These are phyloP conservation scores for Drosophila mettleri DNA, from an alignment of 2,888 invertebrate genomes.

Conservation along the genomic window DNA sequence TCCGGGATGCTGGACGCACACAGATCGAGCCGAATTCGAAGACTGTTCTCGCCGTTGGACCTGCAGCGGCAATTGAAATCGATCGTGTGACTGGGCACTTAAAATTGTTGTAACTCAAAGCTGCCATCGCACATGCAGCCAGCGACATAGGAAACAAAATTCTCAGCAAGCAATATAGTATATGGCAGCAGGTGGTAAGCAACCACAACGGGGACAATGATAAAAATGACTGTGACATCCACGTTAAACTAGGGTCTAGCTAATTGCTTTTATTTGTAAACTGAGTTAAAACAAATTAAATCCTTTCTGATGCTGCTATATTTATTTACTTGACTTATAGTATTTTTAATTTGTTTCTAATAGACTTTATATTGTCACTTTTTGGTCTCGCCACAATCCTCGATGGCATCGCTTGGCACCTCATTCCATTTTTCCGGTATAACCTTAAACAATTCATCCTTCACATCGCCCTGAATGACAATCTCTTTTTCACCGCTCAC, in stretches of 20 bases:
- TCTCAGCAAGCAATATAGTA: constrained; percentile 25
- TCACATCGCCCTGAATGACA: constrained; percentile 52
- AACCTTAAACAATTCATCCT: constrained; percentile 33
- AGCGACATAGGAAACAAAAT: constrained; percentile 21
- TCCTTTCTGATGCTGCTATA: constrained; percentile 39
- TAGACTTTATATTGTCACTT: constrained; percentile 6
- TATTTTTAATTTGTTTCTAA: neutral
- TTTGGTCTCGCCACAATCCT: constrained; percentile 38
- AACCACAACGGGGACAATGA: neutral
- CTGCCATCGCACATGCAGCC: constrained; percentile 3
- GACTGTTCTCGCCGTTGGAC: constrained; percentile 97
- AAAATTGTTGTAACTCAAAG: constrained; percentile 89
- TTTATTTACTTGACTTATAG: constrained; percentile 23
- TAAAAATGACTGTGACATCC: constrained; percentile 63
- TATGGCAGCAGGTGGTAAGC: constrained; percentile 2
- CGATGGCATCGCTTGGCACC: constrained; percentile 14
- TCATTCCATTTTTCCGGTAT: constrained; percentile 50
- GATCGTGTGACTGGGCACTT: constrained; percentile 95
- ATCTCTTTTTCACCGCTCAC: constrained; percentile 39
- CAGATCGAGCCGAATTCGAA: constrained; percentile 95
- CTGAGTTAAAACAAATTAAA: constrained; percentile 65
- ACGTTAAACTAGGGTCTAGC: constrained; percentile 52
- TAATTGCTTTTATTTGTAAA: constrained; percentile 56
- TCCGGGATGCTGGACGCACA: constrained; percentile 96
- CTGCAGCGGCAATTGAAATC: constrained; percentile 91